Evolutionary conservation across 2,113 vertebrate genomes (phyloP).

Genomic region (Poeciliopsis turrubarensis): DNA sequence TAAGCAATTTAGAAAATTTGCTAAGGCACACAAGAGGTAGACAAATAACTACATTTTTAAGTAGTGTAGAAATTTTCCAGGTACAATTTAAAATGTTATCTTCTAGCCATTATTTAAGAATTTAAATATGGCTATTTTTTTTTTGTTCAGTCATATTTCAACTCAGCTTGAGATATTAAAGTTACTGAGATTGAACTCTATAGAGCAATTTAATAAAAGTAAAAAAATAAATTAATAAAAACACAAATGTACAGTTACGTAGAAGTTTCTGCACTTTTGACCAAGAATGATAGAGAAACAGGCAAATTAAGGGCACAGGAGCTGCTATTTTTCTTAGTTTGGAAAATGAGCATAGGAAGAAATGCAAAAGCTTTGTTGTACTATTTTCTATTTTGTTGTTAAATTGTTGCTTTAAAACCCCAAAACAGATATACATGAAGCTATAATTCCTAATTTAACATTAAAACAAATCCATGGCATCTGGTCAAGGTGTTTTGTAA

Average conservation of each 20-base stretch:
- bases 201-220: background rate
- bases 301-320: too few relatives aligned
- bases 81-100: background rate
- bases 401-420: too few relatives aligned
- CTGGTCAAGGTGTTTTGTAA: too few relatives aligned
- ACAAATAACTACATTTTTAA: background rate
- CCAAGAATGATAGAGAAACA: too few relatives aligned
- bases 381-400: too few relatives aligned
- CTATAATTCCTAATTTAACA: too few relatives aligned
- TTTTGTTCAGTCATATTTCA: background rate
- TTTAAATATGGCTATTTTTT: background rate
- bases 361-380: too few relatives aligned
- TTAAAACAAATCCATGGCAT: too few relatives aligned
- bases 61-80: constrained; percentile 10
- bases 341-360: too few relatives aligned
- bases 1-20: constrained; percentile 9
- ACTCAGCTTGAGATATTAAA: background rate
- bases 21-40: background rate
- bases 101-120: background rate
- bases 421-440: too few relatives aligned
- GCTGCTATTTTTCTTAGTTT: too few relatives aligned
- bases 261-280: background rate
- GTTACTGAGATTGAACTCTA: background rate
- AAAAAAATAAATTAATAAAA: background rate
- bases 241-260: background rate